A percentile compares a stretch with the other conserved stretches of the same genome.
These are phyloP conservation scores for Neoascia interrupta DNA, from an alignment of 2,888 invertebrate species.

Conservation along the genomic window DNA sequence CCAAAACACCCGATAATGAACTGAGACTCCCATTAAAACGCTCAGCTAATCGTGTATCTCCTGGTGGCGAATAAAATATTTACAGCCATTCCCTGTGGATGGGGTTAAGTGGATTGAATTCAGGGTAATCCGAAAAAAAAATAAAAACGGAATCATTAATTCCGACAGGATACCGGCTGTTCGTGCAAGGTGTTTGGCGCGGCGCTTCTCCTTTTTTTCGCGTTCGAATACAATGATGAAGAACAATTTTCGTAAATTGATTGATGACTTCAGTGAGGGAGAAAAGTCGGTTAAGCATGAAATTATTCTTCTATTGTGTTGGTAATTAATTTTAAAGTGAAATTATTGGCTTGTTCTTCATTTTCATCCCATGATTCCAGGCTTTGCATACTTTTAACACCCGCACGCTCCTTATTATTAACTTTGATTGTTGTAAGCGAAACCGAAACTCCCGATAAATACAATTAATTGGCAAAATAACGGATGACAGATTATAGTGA, in stretches of 20 bases:
- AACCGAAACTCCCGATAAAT: no score
- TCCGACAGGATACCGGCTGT: neutral
- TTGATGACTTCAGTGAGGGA: neutral
- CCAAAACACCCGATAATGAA: slow-evolving; percentile 16
- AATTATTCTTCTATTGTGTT: slow-evolving; percentile 7
- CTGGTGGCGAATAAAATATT: neutral
- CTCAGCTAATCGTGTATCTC: slow-evolving; percentile 8
- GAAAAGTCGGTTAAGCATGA: neutral
- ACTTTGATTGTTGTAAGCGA: no score
- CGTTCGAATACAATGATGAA: neutral
- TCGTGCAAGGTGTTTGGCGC: neutral
- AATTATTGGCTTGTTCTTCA: no score
- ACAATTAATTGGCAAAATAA: no score
- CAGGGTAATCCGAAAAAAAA: slow-evolving; percentile 24
- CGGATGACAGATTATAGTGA: no score
- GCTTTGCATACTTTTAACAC: no score
- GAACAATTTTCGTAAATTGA: slow-evolving; percentile 18
- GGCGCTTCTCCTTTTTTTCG: neutral
- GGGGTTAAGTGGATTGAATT: slow-evolving; percentile 37
- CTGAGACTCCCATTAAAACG: neutral
- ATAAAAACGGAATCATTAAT: no score
- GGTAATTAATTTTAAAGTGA: slow-evolving; percentile 18
- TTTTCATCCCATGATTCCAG: no score
- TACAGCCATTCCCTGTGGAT: neutral
- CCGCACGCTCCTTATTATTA: no score